phyloP scores from a whole-genome alignment of 2,113 vertebrate species.

The Chaenogobius annularis region DNA sequence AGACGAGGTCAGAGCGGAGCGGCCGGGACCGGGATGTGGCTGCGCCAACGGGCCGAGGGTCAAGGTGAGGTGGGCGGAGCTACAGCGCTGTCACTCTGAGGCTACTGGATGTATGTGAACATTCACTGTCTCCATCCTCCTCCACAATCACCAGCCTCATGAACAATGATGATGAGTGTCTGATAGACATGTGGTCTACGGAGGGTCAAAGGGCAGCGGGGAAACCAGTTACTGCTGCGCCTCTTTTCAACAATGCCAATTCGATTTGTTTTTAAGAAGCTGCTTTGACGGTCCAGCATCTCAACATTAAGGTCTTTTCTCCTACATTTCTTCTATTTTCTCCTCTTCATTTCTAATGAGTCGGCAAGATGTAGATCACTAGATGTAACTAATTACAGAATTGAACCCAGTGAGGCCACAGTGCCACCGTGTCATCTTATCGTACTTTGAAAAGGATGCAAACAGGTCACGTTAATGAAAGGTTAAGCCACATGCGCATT shows the following conservation, averaged over 20 bases:
- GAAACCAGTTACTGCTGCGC: conserved; percentile 18
- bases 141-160: conserved; percentile 64
- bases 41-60: conserved; percentile 38
- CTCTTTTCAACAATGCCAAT: conserved; percentile 15
- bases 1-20: conserved; percentile 66
- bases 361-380: background rate
- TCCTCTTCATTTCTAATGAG: no score
- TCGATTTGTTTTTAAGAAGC: conserved; percentile 23
- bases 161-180: conserved; percentile 63
- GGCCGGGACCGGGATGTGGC: conserved; percentile 26
- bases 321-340: no score
- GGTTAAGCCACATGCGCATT: background rate
- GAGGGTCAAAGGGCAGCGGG: conserved; percentile 40
- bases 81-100: conserved; percentile 60
- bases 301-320: background rate
- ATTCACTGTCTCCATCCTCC: conserved; percentile 49
- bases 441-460: no score
- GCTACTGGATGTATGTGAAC: conserved; percentile 61
- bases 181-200: background rate
- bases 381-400: background rate
- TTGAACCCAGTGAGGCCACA: no score
- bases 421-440: no score
- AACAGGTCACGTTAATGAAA: background rate
- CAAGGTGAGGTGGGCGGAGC: conserved; percentile 56
- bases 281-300: conserved; percentile 15